Percentiles rank a stretch among this genome's conserved stretches.
Conservation (phyloP, 2,888 invertebrate species). For the Plebejus argus region DNA sequence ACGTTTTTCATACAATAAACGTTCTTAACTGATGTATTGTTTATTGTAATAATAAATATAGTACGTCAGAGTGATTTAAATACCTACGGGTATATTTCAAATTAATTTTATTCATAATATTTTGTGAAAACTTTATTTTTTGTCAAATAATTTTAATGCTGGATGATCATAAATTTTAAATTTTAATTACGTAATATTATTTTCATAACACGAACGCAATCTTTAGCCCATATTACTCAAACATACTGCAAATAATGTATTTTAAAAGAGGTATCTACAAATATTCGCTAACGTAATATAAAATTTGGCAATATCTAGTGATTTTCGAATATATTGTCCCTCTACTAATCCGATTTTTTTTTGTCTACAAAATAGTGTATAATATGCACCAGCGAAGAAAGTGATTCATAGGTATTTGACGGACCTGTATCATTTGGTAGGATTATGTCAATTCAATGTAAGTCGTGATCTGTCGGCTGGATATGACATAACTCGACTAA, state of each 20-base stretch:
- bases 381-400: too few relatives aligned
- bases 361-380: too few relatives aligned
- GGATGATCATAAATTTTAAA: not conserved
- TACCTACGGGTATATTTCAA: not conserved
- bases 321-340: too few relatives aligned
- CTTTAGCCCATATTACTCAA: not conserved
- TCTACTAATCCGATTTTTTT: too few relatives aligned
- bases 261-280: too few relatives aligned
- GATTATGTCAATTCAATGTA: too few relatives aligned
- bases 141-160: not conserved
- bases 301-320: too few relatives aligned
- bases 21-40: not conserved
- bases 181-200: not conserved
- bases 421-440: too few relatives aligned
- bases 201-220: not conserved
- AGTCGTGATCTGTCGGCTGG: too few relatives aligned
- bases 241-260: not conserved
- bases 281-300: too few relatives aligned
- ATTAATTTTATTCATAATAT: not conserved
- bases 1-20: slow-evolving; percentile 19
- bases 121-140: not conserved
- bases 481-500: too few relatives aligned
- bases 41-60: not conserved
- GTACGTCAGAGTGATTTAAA: not conserved
- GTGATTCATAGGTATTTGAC: too few relatives aligned